Evolutionary conservation across 92 coral and sea anemone genomes (phyloP), one percentile per base, ranked within the genome.

Genomic region (Porites lobata): DNA sequence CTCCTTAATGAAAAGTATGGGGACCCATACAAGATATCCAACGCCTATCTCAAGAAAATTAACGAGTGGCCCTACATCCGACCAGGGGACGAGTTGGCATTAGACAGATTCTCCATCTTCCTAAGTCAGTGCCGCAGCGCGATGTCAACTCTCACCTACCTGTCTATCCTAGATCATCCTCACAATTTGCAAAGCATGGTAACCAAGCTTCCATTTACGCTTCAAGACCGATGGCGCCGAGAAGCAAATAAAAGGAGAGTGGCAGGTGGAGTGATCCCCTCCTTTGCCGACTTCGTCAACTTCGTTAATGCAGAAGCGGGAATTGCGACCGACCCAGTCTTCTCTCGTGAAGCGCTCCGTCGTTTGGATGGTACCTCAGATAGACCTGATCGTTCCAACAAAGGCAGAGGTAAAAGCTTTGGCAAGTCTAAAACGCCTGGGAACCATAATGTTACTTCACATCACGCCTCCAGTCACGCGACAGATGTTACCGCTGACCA

Each of bases 101-200:
- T 79, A 65, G 86, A 91, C 7, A 58, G 80, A 2, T 77, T 87
- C 43, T 83, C 94, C 32, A 87, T 68, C 47, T 88, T 91, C 63
- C 92, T 87, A 8, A 77, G 72, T n/a, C 92, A 91, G 79, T 91
- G 94, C 32, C 72, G 70, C 38, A 87, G 84, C 47, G 92, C 89
- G 26, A 91, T 87, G 94, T 65, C 83, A 3, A 56, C 80, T 7
- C 76, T 91, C 1, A 61, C 89, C 21, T 91, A 70, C 68, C 67
- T 91, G 19, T 56, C 89, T 13, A 86, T 88, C 9, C 74, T 91
- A 69, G 84, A 91, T 50, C 92, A 91, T 84, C 92, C 85, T 14
- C 92, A 77, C 78, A 88, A 91, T 75, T 15, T 91, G 17, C 94
- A 83, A 29, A 79, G 75, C 62, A 69, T 91, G 82, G 94, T 91